Conservation (phyloP, 1,140 invertebrate genomes). For the Archivesica marissinica region DNA sequence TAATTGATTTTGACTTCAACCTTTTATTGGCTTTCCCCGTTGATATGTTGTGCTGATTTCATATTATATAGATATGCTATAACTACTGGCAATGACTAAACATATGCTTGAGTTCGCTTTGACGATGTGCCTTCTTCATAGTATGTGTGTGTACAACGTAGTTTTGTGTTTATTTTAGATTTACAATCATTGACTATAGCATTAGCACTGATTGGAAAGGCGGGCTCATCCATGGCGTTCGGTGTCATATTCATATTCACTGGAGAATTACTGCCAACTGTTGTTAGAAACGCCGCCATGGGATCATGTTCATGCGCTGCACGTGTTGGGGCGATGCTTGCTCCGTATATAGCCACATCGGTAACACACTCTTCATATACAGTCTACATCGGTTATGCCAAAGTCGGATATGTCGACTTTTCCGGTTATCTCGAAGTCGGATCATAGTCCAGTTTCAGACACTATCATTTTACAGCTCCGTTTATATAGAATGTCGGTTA, state of each 20-base stretch:
- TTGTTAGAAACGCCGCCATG: slow-evolving; percentile 91
- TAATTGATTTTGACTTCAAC: too few relatives aligned
- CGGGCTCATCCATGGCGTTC: slow-evolving; percentile 67
- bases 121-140: background rate
- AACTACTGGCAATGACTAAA: too few relatives aligned
- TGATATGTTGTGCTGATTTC: too few relatives aligned
- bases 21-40: too few relatives aligned
- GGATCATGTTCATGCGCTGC: slow-evolving; percentile 91
- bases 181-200: slow-evolving; percentile 9
- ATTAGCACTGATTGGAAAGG: slow-evolving; percentile 90
- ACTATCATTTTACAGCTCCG: too few relatives aligned
- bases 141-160: background rate
- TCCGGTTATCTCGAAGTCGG: too few relatives aligned
- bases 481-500: too few relatives aligned
- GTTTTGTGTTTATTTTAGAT: slow-evolving; percentile 26
- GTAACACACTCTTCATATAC: slow-evolving; percentile 47
- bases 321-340: slow-evolving; percentile 90
- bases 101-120: too few relatives aligned
- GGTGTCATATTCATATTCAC: slow-evolving; percentile 92
- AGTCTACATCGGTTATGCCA: too few relatives aligned
- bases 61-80: too few relatives aligned
- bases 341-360: slow-evolving; percentile 84
- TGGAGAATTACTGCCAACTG: slow-evolving; percentile 93
- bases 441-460: too few relatives aligned
- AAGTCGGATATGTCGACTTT: too few relatives aligned